phyloP scores from a whole-genome alignment of 2,888 invertebrate species.

The Ormyrus thymus region DNA sequence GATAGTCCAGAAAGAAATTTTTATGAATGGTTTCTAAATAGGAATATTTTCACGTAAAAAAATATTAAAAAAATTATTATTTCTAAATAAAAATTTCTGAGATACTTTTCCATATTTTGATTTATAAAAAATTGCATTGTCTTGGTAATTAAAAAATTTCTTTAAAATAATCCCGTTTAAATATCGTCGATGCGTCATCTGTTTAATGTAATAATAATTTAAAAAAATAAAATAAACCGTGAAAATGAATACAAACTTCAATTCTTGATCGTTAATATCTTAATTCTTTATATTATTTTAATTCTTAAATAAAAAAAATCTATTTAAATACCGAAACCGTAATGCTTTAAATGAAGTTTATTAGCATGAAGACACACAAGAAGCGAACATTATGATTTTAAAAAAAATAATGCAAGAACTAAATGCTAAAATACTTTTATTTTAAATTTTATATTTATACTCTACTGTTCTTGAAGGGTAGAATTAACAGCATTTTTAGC shows the following conservation, averaged over 20 bases:
- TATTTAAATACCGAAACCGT: constrained; percentile 45
- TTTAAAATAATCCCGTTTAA: constrained; percentile 16
- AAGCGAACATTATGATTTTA: constrained; percentile 55
- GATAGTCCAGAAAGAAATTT: constrained; percentile 31
- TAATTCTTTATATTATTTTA: not conserved
- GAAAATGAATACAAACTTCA: not conserved
- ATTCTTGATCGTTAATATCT: not conserved
- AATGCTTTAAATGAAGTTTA: constrained; percentile 57
- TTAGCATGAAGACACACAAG: constrained; percentile 59
- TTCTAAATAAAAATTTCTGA: constrained; percentile 26
- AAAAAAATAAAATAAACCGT: not conserved
- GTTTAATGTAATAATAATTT: not conserved
- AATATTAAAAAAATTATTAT: constrained; percentile 15
- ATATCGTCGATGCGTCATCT: constrained; percentile 48
- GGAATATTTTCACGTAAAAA: constrained; percentile 28
- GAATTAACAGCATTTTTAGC: too few relatives aligned
- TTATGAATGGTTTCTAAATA: not conserved
- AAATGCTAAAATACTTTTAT: constrained; percentile 22
- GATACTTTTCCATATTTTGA: constrained; percentile 28
- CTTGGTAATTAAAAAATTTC: not conserved
- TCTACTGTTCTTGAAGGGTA: too few relatives aligned
- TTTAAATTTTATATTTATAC: not conserved
- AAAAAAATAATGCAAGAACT: constrained; percentile 38
- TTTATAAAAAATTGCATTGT: not conserved
- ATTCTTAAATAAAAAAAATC: constrained; percentile 35